Evolutionary conservation across 2,797 vertebrate genomes (phyloP).

Genomic region (Erethizon dorsatum): DNA sequence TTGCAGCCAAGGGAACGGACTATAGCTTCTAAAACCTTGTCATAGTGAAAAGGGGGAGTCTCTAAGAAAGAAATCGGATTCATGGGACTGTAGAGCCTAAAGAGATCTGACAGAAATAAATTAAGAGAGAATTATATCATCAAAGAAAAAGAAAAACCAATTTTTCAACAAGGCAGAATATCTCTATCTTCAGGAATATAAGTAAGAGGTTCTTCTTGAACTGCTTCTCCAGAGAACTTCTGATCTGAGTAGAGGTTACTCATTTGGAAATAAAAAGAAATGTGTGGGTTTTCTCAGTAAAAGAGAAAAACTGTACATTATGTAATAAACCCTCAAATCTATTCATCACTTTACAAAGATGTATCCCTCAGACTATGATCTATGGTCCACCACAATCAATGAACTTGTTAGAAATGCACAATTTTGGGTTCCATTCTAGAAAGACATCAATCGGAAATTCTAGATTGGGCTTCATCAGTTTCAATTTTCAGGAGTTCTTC

Average conservation of each 20-base stretch:
- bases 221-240: conserved; percentile 47
- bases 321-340: conserved; percentile 42
- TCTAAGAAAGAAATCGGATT: conserved; percentile 57
- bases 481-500: neutral
- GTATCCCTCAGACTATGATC: neutral
- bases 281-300: conserved; percentile 49
- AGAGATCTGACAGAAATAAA: conserved; percentile 66
- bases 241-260: conserved; percentile 60
- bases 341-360: neutral
- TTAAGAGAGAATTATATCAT: conserved; percentile 64
- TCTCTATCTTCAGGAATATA: neutral
- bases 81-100: neutral
- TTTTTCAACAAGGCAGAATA: conserved; percentile 54
- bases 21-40: conserved; percentile 7
- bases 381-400: neutral
- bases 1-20: neutral
- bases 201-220: conserved; percentile 62
- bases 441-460: neutral
- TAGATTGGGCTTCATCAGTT: neutral
- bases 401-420: conserved; percentile 56
- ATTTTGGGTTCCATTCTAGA: neutral
- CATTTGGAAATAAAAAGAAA: conserved; percentile 51
- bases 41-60: neutral
- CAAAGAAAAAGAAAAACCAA: conserved; percentile 55
- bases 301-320: conserved; percentile 45